Base-by-base conservation (phyloP, 2,113 vertebrate genomes). In the Pomatorhinus ruficollis region DNA sequence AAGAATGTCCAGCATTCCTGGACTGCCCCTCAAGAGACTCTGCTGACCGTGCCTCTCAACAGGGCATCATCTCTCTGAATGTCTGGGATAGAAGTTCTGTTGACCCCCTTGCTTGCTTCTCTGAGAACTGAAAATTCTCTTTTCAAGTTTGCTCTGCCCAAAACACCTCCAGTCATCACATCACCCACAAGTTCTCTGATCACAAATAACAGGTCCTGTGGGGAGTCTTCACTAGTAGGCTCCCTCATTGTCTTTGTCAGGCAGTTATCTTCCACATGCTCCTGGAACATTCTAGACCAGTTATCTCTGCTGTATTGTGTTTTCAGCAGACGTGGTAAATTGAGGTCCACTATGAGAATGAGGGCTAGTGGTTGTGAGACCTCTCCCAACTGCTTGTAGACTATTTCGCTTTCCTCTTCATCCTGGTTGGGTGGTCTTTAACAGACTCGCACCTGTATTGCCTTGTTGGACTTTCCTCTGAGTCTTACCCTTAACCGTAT, bases 401-500 rank as follows among this genome's bases (percentile, higher is more conserved):
- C 25, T 35, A 1, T 57, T 75, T 30, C 0, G 0, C 30, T 56
- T 56, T 71, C 20, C 6, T 71, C 31, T 27, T 57, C 31, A 9
- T 72, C 50, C 50, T 80, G 52, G 8, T 15, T 59, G 37, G 15
- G 18, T 89, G 44, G 17, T 57, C 17, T 72, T 64, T 31, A 49
- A 42, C 31, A 71, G 76, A 42, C 3, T 64, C 11, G 4, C 25
- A 19, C 14, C 13, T 9, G 3, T 30, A 25, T 30, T 76, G 60
- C 37, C 10, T 81, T 57, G 17, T 33, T 65, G 27, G 27, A 50
- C 10, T 72, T 64, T 10, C 5, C 2, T 6, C 56, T 21, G 18
- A 88, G 21, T 65, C 27, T 42, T 80, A 20, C 31, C 35, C 22
- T 57, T 57, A 28, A 3, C 22, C 5, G 2, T 33, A 5, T 44